phyloP scores from a whole-genome alignment of 2,113 vertebrate genomes.

The Nasalis larvatus region DNA sequence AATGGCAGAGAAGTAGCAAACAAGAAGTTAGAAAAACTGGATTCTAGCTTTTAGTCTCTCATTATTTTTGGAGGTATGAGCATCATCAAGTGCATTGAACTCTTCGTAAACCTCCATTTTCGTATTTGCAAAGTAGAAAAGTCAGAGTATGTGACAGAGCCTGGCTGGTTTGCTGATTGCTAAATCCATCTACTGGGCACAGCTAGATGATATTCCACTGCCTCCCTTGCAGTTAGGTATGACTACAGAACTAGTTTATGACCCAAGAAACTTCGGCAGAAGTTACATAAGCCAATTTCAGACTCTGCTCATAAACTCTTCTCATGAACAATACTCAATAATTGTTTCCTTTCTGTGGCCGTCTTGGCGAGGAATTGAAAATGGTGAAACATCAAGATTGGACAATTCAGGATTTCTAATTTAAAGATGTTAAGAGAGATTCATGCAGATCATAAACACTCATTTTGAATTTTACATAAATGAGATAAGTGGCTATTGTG shows the following conservation, averaged over 20 bases:
- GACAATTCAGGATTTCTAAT: not conserved
- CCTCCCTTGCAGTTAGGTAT: not conserved
- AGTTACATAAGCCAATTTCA: not conserved
- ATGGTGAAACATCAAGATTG: rapidly evolving
- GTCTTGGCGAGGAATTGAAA: not conserved
- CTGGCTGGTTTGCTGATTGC: not conserved
- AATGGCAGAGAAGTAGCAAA: not conserved
- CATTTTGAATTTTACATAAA: not conserved
- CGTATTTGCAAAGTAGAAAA: not conserved
- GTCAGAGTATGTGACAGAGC: rapidly evolving
- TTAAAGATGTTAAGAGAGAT: not conserved
- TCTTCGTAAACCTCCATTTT: not conserved
- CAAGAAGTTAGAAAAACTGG: not conserved
- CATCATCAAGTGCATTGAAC: not conserved
- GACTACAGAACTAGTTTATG: not conserved
- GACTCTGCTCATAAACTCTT: not conserved
- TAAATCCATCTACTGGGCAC: not conserved
- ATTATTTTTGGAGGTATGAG: not conserved
- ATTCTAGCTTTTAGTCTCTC: not conserved
- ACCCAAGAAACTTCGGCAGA: not conserved
- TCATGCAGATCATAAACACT: not conserved
- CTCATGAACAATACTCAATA: not conserved
- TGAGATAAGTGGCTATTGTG: not conserved
- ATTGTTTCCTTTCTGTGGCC: not conserved
- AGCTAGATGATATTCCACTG: not conserved